Conservation (phyloP, 1,140 invertebrate species). For the Theocolax elegans region DNA sequence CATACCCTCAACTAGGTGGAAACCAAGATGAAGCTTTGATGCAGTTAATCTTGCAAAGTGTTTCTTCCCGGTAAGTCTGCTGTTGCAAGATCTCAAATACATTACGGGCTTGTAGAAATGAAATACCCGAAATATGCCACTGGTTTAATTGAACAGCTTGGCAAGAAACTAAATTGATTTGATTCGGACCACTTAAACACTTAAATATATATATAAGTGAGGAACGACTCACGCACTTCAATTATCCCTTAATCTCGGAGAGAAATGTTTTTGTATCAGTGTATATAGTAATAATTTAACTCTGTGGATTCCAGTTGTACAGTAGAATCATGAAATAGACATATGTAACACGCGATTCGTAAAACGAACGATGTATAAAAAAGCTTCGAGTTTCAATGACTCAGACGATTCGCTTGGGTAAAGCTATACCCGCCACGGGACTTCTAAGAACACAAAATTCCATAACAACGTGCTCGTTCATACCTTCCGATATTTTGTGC, state of each 20-base stretch:
- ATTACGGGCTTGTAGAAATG: conserved; percentile 65
- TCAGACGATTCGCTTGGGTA: conserved; percentile 57
- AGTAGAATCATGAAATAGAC: too few relatives aligned
- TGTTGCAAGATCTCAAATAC: conserved; percentile 62
- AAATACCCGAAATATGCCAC: conserved; percentile 50
- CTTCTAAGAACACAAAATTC: conserved; percentile 65
- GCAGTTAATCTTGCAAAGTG: conserved; percentile 37
- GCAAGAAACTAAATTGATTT: conserved; percentile 34
- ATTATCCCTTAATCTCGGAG: conserved; percentile 29
- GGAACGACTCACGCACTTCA: conserved; percentile 14
- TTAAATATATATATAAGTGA: too few relatives aligned
- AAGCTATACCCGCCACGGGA: conserved; percentile 57
- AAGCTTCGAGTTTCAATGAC: conserved; percentile 12
- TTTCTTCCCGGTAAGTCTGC: conserved; percentile 59
- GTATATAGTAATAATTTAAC: too few relatives aligned
- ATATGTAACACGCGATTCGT: too few relatives aligned
- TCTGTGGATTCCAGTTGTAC: too few relatives aligned
- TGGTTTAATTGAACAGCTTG: conserved; percentile 42
- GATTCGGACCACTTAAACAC: conserved; percentile 33
- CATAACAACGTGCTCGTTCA: conserved; percentile 32
- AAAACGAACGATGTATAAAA: too few relatives aligned
- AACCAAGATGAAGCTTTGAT: conserved; percentile 19
- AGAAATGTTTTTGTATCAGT: too few relatives aligned
- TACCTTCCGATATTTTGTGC: conserved; percentile 35
- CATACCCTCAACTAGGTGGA: conserved; percentile 26